Base-by-base conservation (phyloP, 2,888 invertebrate species). In the Pammene aurita region DNA sequence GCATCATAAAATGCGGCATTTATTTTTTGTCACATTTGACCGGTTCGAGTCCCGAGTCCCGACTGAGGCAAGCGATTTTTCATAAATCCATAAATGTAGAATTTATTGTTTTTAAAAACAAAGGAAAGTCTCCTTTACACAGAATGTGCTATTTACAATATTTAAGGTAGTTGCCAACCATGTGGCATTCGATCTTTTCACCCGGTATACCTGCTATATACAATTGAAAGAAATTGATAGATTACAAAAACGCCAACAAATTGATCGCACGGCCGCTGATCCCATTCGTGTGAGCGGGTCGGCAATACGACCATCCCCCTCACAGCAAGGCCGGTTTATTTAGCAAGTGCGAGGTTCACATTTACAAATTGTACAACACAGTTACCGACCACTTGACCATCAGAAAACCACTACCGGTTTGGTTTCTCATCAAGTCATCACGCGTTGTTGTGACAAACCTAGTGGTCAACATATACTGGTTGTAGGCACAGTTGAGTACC, bases 281-380 rank as follows among this genome's bases (percentile, higher is more conserved):
- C 50, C 50, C 61, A 62, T 62, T 62, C 18, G 50, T n/a, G 62
- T 13, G 52, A 62, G 50, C 10, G 18, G n/a, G 16, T 13, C 62
- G 26, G 13, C 48, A 64, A 18, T 18, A 41, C 56, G 18, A n/a
- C 38, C 56, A 18, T 46, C 56, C 4, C 65, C 11, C 48, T 26
- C 11, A 14, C 54, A 52, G 62, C 54, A 67, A 67, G 67, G 67
- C 50, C 56, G 56, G 67, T 56, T 62, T 41, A 62, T 50, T 67
- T 62, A 63, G 67, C 67, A 67, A 66, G 66, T 66, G 67, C 55
- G 26, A 56, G 56, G 54, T 7, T 11, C 4, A 5, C 34, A 54
- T 54, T 54, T 34, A 54, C 34, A 11, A 52, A 26, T 16, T 16
- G 34, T 54, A 54, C 16, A 50, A 7, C 5, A 50, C 11, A 18